Base-by-base conservation (phyloP, 2,888 invertebrate genomes). In the Eristalis intricaria region DNA sequence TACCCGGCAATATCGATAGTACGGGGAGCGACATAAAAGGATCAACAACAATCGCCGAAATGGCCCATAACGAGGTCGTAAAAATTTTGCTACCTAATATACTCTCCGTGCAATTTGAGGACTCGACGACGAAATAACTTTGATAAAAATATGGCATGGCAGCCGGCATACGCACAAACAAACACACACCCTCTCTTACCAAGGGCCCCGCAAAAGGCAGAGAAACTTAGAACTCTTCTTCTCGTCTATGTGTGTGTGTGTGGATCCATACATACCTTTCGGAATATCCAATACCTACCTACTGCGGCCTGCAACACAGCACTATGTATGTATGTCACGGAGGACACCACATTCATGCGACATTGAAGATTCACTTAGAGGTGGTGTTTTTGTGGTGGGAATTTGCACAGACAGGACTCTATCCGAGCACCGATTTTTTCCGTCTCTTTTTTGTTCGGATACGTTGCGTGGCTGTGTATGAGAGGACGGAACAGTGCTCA, bases 21-120 rank as follows among this genome's bases (percentile, higher is more conserved):
- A 71, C 84, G 76, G 73, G 79, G 76, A 84, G 76, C 79, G 84
- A 91, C 93, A 92, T 92, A 93, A 93, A 93, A 93, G 93, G 93
- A 93, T 93, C 93, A 92, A 87, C 92, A 93, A 93, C 93, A 93
- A 93, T 93, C 92, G 93, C 91, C 92, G 92, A 93, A 93, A 93
- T 93, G 92, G 92, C 91, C 92, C 93, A 92, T 93, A 93, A 93
- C 93, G 92, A 93, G 92, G 91, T 92, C 92, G 91, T 93, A 93
- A 93, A 93, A 93, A 92, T 93, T 92, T 93, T 92, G 93, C 92
- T 93, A 93, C 93, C 93, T 93, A 93, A 93, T 93, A 93, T 91
- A 92, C 92, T 92, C 91, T 71, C 60, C 71, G 84, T 90, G 91
- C 91, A 91, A 92, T 92, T 92, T 92, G 89, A 90, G 85, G 89